These are phyloP conservation scores for Chromis chromis DNA, from an alignment of 2,797 vertebrate genomes.

Conservation along the genomic window DNA sequence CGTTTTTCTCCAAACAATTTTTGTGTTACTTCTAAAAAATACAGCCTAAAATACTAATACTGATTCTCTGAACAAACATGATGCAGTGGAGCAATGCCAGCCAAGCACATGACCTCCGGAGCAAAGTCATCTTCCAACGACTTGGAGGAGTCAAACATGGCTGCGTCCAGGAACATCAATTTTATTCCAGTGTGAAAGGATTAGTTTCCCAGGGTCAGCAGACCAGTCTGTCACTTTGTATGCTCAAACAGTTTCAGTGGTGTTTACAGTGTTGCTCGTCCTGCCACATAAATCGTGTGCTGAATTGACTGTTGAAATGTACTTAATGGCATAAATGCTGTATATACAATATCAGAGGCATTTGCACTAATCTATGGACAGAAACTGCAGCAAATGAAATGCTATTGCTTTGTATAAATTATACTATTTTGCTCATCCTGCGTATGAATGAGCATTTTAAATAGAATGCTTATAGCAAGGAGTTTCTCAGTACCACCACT, in stretches of 20 bases:
- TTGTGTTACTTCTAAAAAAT: conserved; percentile 1
- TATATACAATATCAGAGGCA: no score
- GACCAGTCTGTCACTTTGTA: conserved; percentile 35
- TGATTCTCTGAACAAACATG: conserved; percentile 12
- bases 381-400: not conserved
- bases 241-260: conserved; percentile 7
- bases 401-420: not conserved
- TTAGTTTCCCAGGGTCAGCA: conserved; percentile 43
- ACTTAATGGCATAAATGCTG: not conserved
- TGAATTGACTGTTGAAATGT: conserved; percentile 9
- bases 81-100: conserved; percentile 2
- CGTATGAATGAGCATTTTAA: not conserved
- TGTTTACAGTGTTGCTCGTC: conserved; percentile 9
- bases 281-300: conserved; percentile 9
- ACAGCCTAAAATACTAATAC: conserved; percentile 4
- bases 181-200: conserved; percentile 42
- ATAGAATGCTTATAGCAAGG: not conserved
- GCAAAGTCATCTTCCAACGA: conserved; percentile 41
- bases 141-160: conserved; percentile 43
- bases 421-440: not conserved
- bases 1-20: not conserved
- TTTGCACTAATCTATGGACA: not conserved
- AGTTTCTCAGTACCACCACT: no score
- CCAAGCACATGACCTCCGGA: conserved; percentile 35
- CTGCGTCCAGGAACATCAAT: conserved; percentile 32